A percentile compares a stretch with the other conserved stretches of the same genome.
Evolutionary conservation across 37 sponge, comb jelly and placozoan genomes (phyloP).

Genomic region (Crambe crambe): DNA sequence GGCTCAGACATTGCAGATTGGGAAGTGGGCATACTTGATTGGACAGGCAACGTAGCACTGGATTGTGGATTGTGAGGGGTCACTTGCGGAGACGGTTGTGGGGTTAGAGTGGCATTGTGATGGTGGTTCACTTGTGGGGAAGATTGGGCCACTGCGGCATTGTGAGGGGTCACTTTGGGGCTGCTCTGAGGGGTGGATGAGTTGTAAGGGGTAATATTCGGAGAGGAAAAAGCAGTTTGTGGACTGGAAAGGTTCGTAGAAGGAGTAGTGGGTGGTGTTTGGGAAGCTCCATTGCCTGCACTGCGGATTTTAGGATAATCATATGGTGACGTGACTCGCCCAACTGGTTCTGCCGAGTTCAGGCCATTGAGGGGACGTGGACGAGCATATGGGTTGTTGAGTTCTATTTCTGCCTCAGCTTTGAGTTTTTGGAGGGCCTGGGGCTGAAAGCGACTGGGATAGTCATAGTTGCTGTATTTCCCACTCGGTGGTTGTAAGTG

Average conservation of each 20-base stretch:
- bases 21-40: no score
- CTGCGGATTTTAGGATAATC: neutral
- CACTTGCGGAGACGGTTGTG: neutral
- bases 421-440: neutral
- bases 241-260: neutral
- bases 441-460: neutral
- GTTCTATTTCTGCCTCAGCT: neutral
- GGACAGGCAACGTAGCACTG: no score
- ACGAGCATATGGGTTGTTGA: neutral
- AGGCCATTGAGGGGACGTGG: neutral
- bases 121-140: neutral
- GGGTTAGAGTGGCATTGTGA: neutral
- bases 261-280: neutral
- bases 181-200: neutral
- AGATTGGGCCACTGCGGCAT: neutral
- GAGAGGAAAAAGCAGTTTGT: neutral
- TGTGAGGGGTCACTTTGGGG: neutral
- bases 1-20: no score
- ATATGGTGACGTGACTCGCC: neutral
- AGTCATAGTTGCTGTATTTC: constrained; percentile 7
- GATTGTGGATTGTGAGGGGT: neutral
- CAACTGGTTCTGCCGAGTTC: neutral
- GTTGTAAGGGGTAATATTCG: neutral
- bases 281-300: neutral
- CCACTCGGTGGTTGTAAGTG: neutral